Evolutionary conservation across 1,140 invertebrate genomes (phyloP), one percentile per base, ranked within the genome.

Genomic region (Drosophila orena): DNA sequence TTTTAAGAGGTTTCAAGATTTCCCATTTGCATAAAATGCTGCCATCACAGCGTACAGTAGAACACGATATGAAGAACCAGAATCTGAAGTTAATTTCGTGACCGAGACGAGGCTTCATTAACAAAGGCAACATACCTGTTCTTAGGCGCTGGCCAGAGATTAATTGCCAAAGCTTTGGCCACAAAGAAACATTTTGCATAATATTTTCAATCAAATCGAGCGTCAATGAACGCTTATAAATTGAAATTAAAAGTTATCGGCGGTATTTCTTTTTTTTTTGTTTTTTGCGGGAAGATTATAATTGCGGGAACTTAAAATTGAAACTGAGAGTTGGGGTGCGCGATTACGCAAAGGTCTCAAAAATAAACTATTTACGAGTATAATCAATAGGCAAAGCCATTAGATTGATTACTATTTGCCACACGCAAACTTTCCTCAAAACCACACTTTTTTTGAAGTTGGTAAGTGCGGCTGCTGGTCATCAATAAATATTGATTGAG

Each of bases 1-100:
- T 81, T 86, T 70, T 66, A 79, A 79, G 64, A 69, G 69, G 65
- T 86, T 78, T 77, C 71, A 64, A 69, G 81, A 74, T 84, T 88
- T 86, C 89, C 68, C 84, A 88, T 88, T 88, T 83, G 83, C 83
- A 88, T 88, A 88, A 85, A 83, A 88, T 78, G 59, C 69, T 27
- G 47, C 60, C 54, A 58, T 44, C 37, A 44, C 40, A 38, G 12
- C 35, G 35, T 66, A 66, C 47, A 62, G 64, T 43, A 59, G 71
- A 76, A 70, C 66, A 50, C 43, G 57, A 74, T 27, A 44, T 14
- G 46, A 27, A 37, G 44, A 68, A 71, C 68, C 30, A 71, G 68
- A 71, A 70, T 57, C 30, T 49, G 15, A 57, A 71, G 66, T 70
- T 70, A 69, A 55, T 68, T 55, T 54, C 53, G 35, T 49, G 59